A percentile compares a stretch with the other conserved stretches of the same genome.
phyloP scores from a whole-genome alignment of 2,113 vertebrate species.

The Panthera tigris region DNA sequence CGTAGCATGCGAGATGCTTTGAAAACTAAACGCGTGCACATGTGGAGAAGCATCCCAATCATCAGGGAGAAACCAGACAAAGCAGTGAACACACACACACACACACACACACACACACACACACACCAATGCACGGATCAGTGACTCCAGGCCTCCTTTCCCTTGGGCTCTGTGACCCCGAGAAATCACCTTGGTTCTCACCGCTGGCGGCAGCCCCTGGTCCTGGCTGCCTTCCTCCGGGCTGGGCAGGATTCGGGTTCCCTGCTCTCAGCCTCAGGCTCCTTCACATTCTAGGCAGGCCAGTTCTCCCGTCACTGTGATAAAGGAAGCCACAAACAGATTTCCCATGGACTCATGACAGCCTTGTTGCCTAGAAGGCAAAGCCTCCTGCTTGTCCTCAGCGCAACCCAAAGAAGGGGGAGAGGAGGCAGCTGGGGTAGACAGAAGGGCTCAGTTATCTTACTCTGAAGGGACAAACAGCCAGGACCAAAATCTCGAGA shows the following conservation, averaged over 20 bases:
- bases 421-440: not conserved
- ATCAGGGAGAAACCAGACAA: not conserved
- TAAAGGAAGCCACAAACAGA: slow-evolving; percentile 70
- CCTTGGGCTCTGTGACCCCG: not conserved
- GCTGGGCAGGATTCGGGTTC: slow-evolving; percentile 44
- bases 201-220: not conserved
- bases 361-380: slow-evolving; percentile 52
- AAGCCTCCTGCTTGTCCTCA: slow-evolving; percentile 55
- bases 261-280: slow-evolving; percentile 41
- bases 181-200: not conserved
- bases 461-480: not conserved
- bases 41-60: not conserved
- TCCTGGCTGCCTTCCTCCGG: not conserved
- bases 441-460: not conserved
- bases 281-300: slow-evolving; percentile 65
- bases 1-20: not conserved
- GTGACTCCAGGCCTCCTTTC: not conserved
- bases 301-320: slow-evolving; percentile 46
- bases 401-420: slow-evolving; percentile 27
- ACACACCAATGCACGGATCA: not conserved
- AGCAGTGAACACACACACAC: not conserved
- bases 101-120: not conserved
- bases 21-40: not conserved
- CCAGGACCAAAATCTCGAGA: not conserved
- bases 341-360: slow-evolving; percentile 73